These are phyloP conservation scores for Xanthostigma xanthostigma DNA, from an alignment of 2,888 invertebrate species.

Conservation along the genomic window DNA sequence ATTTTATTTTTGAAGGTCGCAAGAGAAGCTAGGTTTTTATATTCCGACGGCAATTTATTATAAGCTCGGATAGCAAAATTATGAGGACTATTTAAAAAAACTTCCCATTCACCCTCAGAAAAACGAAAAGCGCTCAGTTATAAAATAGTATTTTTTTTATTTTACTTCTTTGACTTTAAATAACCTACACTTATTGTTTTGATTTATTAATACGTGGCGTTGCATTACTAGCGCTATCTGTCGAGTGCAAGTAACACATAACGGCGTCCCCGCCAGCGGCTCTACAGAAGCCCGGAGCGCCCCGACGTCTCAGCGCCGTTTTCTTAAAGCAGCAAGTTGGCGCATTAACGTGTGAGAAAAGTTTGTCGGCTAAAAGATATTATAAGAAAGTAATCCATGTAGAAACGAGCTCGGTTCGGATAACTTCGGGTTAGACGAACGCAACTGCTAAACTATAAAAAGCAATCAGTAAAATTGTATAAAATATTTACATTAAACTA, in stretches of 20 bases:
- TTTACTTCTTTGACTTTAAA: background rate
- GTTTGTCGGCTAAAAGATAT: conserved; percentile 21
- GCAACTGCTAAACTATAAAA: conserved; percentile 1
- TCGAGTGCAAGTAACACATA: conserved; percentile 15
- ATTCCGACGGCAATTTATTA: too few relatives aligned
- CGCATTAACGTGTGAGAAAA: conserved; percentile 19
- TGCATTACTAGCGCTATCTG: conserved; percentile 20
- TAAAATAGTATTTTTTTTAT: background rate
- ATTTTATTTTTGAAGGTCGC: too few relatives aligned
- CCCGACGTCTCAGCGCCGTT: conserved; percentile 6
- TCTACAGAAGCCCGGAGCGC: background rate
- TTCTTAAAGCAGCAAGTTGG: conserved; percentile 13
- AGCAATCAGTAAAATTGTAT: background rate
- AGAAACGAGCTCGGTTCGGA: conserved; percentile 16
- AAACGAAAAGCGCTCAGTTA: background rate
- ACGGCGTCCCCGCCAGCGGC: conserved; percentile 7
- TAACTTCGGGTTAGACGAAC: conserved; percentile 13
- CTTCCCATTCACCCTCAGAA: too few relatives aligned
- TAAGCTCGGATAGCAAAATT: too few relatives aligned
- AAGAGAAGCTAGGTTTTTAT: too few relatives aligned
- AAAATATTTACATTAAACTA: too few relatives aligned
- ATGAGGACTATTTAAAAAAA: too few relatives aligned
- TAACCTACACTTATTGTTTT: background rate
- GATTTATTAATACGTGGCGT: background rate
- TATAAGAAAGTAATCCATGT: conserved; percentile 9